Percentiles rank a stretch among this genome's conserved stretches.
phyloP scores from a whole-genome alignment of 2,888 invertebrate genomes.

The Synergus umbraculus region DNA sequence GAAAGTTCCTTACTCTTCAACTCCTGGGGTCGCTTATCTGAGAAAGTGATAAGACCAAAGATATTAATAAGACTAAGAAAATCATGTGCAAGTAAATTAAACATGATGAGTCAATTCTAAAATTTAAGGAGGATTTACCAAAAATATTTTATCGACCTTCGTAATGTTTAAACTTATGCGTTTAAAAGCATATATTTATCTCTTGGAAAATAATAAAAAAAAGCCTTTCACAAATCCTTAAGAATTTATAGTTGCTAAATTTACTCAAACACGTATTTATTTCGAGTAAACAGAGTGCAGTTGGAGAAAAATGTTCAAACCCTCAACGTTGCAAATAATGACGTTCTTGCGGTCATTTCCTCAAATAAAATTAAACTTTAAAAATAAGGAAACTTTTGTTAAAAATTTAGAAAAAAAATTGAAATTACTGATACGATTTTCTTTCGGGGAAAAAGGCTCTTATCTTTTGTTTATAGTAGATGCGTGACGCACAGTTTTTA shows the following conservation, averaged over 20 bases:
- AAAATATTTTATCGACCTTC: neutral
- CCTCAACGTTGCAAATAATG: neutral
- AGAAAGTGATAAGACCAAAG: no score
- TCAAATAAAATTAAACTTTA: neutral
- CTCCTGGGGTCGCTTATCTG: no score
- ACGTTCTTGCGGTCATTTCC: neutral
- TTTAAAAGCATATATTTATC: neutral
- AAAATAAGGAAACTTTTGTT: neutral
- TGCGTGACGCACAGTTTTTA: no score
- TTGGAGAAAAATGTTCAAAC: neutral
- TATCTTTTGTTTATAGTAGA: conserved; percentile 20
- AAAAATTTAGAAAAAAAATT: neutral
- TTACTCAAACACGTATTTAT: conserved; percentile 2
- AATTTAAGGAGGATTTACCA: neutral
- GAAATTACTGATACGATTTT: neutral
- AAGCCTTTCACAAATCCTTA: neutral
- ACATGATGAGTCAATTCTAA: neutral
- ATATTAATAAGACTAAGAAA: no score
- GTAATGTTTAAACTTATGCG: neutral
- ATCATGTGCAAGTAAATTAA: no score
- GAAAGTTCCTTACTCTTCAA: no score
- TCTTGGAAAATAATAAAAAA: neutral
- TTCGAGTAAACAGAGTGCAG: neutral
- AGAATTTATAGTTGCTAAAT: neutral
- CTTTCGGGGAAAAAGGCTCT: conserved; percentile 8